phyloP scores from a whole-genome alignment of 2,113 vertebrate species.

The Pterocles orientalis region DNA sequence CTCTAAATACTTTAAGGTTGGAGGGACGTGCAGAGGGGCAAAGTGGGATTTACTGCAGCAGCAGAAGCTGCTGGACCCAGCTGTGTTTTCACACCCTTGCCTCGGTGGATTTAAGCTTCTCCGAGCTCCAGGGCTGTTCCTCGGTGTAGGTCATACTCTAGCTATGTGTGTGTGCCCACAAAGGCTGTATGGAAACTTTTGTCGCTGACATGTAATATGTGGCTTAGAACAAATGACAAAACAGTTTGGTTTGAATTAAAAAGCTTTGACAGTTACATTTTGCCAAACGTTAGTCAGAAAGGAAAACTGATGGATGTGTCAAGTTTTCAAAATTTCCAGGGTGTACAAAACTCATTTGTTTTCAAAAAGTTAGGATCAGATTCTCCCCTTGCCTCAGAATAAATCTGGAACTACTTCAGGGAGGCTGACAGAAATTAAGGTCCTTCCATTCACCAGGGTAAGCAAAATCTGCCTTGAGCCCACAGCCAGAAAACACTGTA shows the following conservation, averaged over 20 bases:
- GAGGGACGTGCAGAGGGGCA: background rate
- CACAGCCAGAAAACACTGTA: background rate
- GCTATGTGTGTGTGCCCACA: background rate
- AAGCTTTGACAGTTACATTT: background rate
- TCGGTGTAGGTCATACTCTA: background rate
- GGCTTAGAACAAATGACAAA: slow-evolving; percentile 19
- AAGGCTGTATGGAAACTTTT: background rate
- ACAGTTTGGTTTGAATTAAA: slow-evolving; percentile 20
- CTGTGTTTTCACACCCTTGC: background rate
- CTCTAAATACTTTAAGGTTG: background rate
- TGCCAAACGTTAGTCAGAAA: slow-evolving; percentile 18
- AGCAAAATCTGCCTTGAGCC: background rate
- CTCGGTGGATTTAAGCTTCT: background rate
- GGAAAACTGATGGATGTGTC: background rate
- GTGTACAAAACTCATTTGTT: background rate
- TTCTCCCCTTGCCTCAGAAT: background rate
- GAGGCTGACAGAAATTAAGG: background rate
- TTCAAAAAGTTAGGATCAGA: background rate
- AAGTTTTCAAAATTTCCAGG: background rate
- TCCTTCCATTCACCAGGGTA: background rate
- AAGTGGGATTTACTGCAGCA: background rate
- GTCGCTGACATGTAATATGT: background rate
- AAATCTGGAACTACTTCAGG: slow-evolving; percentile 2
- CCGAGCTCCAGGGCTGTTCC: background rate
- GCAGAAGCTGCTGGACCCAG: slow-evolving; percentile 6